A percentile compares a stretch with the other conserved stretches of the same genome.
These are phyloP conservation scores for Geodia barretti DNA, from an alignment of 37 sponge, comb jelly and placozoan genomes.

Conservation along the genomic window DNA sequence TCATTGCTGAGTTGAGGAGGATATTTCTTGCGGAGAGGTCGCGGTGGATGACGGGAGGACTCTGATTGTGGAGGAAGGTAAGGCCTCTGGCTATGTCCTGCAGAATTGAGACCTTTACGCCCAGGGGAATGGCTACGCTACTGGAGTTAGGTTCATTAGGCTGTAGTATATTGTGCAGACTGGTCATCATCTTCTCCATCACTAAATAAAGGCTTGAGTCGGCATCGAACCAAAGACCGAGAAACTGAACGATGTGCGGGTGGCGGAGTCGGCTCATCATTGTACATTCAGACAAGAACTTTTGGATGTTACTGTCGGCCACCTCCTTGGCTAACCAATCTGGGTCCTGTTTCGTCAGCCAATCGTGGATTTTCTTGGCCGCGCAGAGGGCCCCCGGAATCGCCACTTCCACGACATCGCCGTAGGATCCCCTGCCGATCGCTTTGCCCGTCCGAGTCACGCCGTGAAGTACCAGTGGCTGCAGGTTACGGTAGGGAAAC, in stretches of 20 bases:
- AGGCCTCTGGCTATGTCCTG: constrained; percentile 27
- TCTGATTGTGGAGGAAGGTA: constrained; percentile 23
- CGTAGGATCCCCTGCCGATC: constrained; percentile 21
- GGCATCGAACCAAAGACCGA: constrained; percentile 28
- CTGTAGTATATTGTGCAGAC: neutral
- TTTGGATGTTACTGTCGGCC: neutral
- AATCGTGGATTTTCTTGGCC: constrained; percentile 27
- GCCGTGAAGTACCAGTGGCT: too few relatives aligned
- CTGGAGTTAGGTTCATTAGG: too few relatives aligned
- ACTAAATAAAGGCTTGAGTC: too few relatives aligned
- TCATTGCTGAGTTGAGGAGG: constrained; percentile 15
- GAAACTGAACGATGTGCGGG: constrained; percentile 62
- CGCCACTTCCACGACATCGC: constrained; percentile 30
- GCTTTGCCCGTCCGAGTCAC: constrained; percentile 2
- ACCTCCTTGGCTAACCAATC: too few relatives aligned
- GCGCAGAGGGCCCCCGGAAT: constrained; percentile 25
- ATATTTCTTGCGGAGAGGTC: constrained; percentile 30
- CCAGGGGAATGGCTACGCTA: neutral
- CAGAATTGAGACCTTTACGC: constrained; percentile 16
- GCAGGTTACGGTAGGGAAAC: too few relatives aligned
- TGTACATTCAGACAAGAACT: constrained; percentile 21
- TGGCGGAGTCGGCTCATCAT: constrained; percentile 49
- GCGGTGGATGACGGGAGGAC: constrained; percentile 7
- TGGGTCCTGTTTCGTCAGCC: neutral
- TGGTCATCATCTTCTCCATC: neutral